A percentile compares a stretch with the other conserved stretches of the same genome.
Conservation (phyloP, 2,888 invertebrate species). For the Penaeus monodon region DNA sequence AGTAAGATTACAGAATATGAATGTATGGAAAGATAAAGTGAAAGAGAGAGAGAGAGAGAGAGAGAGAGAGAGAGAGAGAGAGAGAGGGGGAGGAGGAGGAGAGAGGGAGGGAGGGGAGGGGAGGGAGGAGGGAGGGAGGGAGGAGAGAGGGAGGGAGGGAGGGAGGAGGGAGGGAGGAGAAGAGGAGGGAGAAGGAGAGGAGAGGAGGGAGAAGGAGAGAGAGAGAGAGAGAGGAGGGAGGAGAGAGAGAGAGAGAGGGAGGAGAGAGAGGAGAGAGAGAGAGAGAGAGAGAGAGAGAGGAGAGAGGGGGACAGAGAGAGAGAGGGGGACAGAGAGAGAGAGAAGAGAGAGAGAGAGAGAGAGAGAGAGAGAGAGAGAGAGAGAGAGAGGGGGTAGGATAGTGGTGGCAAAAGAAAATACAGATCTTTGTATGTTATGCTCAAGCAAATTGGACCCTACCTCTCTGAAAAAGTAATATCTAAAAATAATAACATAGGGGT, state of each 20-base stretch:
- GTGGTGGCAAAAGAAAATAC: too few relatives aligned
- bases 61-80: not conserved
- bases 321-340: not conserved
- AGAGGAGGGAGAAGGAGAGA: not conserved
- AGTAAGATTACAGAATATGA: too few relatives aligned
- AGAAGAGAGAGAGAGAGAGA: not conserved
- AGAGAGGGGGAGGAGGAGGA: not conserved
- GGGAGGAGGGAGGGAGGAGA: not conserved
- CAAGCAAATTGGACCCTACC: too few relatives aligned
- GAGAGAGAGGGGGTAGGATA: too few relatives aligned
- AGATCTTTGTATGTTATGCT: too few relatives aligned
- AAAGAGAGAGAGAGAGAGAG: not conserved
- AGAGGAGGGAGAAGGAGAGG: not conserved
- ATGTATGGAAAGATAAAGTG: not conserved
- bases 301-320: slow-evolving; percentile 3
- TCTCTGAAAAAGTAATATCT: not conserved
- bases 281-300: not conserved
- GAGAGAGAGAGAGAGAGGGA: not conserved
- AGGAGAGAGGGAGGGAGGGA: not conserved
- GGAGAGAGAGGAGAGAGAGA: not conserved
- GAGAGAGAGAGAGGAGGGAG: not conserved
- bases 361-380: not conserved
- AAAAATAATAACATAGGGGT: not conserved
- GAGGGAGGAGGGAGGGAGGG: not conserved
- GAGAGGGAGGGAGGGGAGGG: not conserved